Evolutionary conservation across 2,888 invertebrate genomes (phyloP).

Genomic region (Tenthredo distinguenda): DNA sequence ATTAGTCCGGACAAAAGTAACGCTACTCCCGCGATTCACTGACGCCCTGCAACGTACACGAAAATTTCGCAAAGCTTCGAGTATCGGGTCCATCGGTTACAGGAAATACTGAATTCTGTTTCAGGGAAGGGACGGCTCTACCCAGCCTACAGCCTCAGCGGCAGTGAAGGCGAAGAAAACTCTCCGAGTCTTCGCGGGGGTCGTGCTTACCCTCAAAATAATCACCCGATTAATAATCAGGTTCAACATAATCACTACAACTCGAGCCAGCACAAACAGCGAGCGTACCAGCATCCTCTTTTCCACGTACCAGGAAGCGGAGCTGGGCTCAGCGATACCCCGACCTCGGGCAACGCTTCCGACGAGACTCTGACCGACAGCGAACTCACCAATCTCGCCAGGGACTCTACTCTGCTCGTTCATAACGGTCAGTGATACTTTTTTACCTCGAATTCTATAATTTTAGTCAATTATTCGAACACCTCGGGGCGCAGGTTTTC

Average conservation of each 20-base stretch:
- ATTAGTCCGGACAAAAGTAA: slow-evolving; percentile 22
- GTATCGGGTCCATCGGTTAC: not conserved
- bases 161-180: slow-evolving; percentile 86
- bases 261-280: slow-evolving; percentile 72
- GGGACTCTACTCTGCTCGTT: slow-evolving; percentile 89
- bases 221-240: slow-evolving; percentile 73
- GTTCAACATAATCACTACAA: slow-evolving; percentile 75
- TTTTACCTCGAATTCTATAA: not conserved
- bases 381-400: slow-evolving; percentile 87
- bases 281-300: slow-evolving; percentile 73
- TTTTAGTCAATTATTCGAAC: not conserved
- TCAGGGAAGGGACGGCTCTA: slow-evolving; percentile 90
- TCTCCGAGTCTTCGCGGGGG: slow-evolving; percentile 72
- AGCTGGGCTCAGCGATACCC: slow-evolving; percentile 88
- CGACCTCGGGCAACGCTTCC: slow-evolving; percentile 91
- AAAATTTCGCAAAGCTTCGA: not conserved
- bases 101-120: slow-evolving; percentile 66
- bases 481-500: not conserved
- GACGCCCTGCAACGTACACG: not conserved
- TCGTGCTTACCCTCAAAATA: slow-evolving; percentile 80
- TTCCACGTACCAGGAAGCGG: slow-evolving; percentile 77
- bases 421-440: slow-evolving; percentile 86
- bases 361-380: slow-evolving; percentile 92
- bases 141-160: slow-evolving; percentile 89
- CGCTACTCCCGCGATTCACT: not conserved